Percentiles rank a stretch among this genome's conserved stretches.
Evolutionary conservation across 2,797 vertebrate species (phyloP).

Genomic region (Varecia variegata): DNA sequence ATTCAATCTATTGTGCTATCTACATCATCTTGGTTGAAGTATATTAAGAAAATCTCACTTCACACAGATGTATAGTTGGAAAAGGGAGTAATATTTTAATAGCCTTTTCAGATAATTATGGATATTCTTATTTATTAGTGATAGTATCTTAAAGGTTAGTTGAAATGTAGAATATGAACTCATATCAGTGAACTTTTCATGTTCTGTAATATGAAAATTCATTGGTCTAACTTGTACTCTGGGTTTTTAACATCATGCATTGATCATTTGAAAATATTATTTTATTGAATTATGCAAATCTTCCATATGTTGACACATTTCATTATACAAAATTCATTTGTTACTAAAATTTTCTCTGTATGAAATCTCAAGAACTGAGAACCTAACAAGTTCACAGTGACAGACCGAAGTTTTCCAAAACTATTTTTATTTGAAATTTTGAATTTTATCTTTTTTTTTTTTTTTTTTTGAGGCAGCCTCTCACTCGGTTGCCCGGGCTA

Average conservation of each 20-base stretch:
- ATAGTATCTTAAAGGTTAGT: not conserved
- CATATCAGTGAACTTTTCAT: not conserved
- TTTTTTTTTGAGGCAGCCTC: no score
- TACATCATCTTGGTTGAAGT: not conserved
- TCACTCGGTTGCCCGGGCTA: no score
- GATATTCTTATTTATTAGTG: not conserved
- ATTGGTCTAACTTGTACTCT: not conserved
- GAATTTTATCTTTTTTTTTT: not conserved
- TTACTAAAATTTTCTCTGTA: not conserved
- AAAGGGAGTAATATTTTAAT: not conserved
- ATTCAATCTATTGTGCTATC: not conserved
- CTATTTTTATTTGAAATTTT: conserved; percentile 10
- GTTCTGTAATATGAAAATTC: not conserved
- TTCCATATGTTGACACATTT: not conserved
- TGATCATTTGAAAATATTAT: not conserved
- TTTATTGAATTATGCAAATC: not conserved
- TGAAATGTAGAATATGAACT: not conserved
- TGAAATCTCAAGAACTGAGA: not conserved
- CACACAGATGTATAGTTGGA: not conserved
- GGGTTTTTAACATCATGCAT: not conserved
- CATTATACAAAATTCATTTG: not conserved
- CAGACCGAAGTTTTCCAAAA: not conserved
- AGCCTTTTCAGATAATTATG: not conserved
- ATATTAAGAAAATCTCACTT: not conserved
- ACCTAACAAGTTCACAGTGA: not conserved